These are phyloP conservation scores for Thymelicus sylvestris DNA, from an alignment of 2,888 invertebrate genomes.

Conservation along the genomic window DNA sequence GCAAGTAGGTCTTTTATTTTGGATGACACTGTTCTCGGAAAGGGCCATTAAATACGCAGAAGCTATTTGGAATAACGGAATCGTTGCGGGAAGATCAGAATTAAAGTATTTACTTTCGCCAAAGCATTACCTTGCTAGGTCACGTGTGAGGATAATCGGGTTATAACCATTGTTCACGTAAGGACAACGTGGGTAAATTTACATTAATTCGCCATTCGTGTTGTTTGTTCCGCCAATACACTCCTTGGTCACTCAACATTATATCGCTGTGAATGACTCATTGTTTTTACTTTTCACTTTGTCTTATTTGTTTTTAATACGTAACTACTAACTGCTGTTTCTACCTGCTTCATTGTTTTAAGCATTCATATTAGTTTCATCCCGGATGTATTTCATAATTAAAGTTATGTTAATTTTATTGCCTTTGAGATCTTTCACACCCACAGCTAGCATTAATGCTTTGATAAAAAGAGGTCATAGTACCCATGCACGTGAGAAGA, in stretches of 20 bases:
- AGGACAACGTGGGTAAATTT: constrained; percentile 48
- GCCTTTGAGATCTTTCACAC: constrained; percentile 5
- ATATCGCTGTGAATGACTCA: constrained; percentile 17
- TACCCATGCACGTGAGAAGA: background rate
- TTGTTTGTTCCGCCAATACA: constrained; percentile 51
- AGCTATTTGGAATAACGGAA: constrained; percentile 19
- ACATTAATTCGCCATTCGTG: constrained; percentile 61
- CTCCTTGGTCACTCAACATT: constrained; percentile 12
- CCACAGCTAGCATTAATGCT: background rate
- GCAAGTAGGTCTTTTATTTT: constrained; percentile 7
- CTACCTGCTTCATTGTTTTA: background rate
- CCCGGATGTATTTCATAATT: background rate
- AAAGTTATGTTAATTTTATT: constrained; percentile 8
- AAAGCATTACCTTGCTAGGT: constrained; percentile 55
- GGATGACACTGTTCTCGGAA: background rate
- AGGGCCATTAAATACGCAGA: constrained; percentile 19
- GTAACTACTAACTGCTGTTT: too few relatives aligned
- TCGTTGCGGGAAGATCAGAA: constrained; percentile 47
- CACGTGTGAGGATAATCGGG: constrained; percentile 68
- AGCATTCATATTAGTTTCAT: background rate
- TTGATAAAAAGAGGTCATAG: constrained; percentile 13
- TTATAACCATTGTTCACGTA: constrained; percentile 54
- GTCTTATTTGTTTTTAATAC: background rate
- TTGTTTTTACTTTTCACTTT: constrained; percentile 16
- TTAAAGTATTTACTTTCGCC: constrained; percentile 59